phyloP scores from a whole-genome alignment of 2,113 vertebrate genomes.

The Empidonax traillii region DNA sequence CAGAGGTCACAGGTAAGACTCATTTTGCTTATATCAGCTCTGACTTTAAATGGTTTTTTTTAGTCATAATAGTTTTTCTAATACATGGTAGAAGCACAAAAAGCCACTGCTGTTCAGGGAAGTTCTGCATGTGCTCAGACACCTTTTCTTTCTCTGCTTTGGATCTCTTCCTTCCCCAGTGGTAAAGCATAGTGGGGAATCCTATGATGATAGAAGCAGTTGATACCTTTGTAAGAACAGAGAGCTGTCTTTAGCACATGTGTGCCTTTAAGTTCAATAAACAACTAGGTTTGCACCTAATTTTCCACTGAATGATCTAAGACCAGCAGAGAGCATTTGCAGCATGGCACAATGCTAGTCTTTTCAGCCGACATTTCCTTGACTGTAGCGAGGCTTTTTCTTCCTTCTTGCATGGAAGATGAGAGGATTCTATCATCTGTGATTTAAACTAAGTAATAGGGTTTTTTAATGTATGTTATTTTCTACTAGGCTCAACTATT shows the following conservation, averaged over 20 bases:
- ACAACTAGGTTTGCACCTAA: slow-evolving; percentile 41
- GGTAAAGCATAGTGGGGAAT: slow-evolving; percentile 36
- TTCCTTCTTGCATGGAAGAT: neutral
- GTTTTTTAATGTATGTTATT: neutral
- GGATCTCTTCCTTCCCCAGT: slow-evolving; percentile 50
- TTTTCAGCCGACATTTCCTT: neutral
- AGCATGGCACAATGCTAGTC: neutral
- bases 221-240: slow-evolving; percentile 42
- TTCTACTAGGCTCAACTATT: neutral
- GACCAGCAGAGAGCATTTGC: slow-evolving; percentile 20
- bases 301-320: slow-evolving; percentile 25
- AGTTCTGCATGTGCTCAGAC: slow-evolving; percentile 33
- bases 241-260: slow-evolving; percentile 3
- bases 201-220: slow-evolving; percentile 45
- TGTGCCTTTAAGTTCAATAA: slow-evolving; percentile 59
- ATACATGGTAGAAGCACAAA: slow-evolving; percentile 18
- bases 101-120: slow-evolving; percentile 47
- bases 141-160: slow-evolving; percentile 44
- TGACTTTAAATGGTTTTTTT: neutral
- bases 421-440: neutral
- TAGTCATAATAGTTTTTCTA: neutral
- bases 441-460: neutral
- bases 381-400: neutral
- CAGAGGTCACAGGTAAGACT: neutral
- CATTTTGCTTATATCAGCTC: slow-evolving; percentile 4